Conservation (phyloP, 2,113 vertebrate species). For the Acrocephalus arundinaceus region DNA sequence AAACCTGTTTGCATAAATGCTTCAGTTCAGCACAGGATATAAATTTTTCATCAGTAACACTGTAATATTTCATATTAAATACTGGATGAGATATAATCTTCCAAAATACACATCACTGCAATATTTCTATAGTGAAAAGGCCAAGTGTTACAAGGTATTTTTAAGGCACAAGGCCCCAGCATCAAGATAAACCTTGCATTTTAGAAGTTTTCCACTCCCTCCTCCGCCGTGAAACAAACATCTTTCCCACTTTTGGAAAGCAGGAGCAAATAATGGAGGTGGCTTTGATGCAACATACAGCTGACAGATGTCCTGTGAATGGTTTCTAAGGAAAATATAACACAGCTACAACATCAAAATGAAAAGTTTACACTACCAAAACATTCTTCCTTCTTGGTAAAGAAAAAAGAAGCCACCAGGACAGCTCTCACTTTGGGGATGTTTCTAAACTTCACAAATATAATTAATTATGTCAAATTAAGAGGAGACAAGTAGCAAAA, state of each 20-base stretch:
- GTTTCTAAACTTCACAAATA: not conserved
- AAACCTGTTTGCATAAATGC: not conserved
- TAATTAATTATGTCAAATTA: not conserved
- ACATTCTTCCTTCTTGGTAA: not conserved
- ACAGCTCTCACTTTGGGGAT: not conserved
- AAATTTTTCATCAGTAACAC: not conserved
- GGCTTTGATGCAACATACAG: constrained; percentile 52
- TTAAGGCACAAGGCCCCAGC: not conserved
- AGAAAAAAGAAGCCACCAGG: not conserved
- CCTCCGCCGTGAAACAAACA: constrained; percentile 17
- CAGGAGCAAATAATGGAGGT: constrained; percentile 33
- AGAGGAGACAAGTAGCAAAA: not conserved
- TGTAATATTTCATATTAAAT: not conserved
- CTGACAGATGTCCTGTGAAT: constrained; percentile 50
- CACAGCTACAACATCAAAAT: not conserved
- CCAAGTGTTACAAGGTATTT: not conserved
- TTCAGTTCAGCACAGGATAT: not conserved
- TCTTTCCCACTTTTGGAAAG: constrained; percentile 7
- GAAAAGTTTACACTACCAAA: not conserved
- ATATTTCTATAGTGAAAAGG: not conserved
- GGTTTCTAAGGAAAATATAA: constrained; percentile 41
- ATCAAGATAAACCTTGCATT: not conserved
- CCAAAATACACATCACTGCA: not conserved
- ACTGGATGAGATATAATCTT: not conserved
- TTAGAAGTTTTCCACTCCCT: constrained; percentile 9